Conservation (phyloP, 2,113 vertebrate genomes). For the Polyodon spathula region DNA sequence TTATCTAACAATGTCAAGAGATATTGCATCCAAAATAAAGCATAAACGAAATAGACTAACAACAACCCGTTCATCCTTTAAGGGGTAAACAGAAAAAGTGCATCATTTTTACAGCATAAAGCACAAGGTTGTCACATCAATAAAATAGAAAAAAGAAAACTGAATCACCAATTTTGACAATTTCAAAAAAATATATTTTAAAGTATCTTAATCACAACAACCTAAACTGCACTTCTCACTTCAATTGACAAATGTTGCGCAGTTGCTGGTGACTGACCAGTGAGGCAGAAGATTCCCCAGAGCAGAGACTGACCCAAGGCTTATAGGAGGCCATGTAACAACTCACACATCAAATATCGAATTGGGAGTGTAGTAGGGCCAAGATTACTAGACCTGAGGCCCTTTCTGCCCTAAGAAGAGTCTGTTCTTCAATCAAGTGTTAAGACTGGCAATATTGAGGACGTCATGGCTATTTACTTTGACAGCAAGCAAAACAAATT, state of each 20-base stretch:
- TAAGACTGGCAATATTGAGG: constrained; percentile 47
- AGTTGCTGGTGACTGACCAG: constrained; percentile 34
- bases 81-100: background rate
- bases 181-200: too few species aligned
- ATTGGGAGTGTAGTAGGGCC: constrained; percentile 39
- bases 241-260: constrained; percentile 39
- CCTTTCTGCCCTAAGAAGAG: constrained; percentile 35
- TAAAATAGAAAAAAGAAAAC: background rate
- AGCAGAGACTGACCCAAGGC: constrained; percentile 47
- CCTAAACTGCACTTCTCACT: constrained; percentile 16
- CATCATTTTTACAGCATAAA: too few species aligned
- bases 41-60: too few species aligned
- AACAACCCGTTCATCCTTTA: too few species aligned
- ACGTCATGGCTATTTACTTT: constrained; percentile 49
- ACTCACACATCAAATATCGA: constrained; percentile 45
- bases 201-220: constrained; percentile 4
- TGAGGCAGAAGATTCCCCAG: constrained; percentile 55
- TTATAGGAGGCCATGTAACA: constrained; percentile 46
- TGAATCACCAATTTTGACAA: background rate
- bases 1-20: too few species aligned
- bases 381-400: constrained; percentile 48
- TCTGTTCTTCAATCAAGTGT: constrained; percentile 32
- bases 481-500: constrained; percentile 47
- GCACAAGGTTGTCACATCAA: too few species aligned
- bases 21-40: too few species aligned